Evolutionary conservation across 2,113 vertebrate genomes (phyloP), one percentile per base, ranked within the genome.

Genomic region (Bubo bubo): DNA sequence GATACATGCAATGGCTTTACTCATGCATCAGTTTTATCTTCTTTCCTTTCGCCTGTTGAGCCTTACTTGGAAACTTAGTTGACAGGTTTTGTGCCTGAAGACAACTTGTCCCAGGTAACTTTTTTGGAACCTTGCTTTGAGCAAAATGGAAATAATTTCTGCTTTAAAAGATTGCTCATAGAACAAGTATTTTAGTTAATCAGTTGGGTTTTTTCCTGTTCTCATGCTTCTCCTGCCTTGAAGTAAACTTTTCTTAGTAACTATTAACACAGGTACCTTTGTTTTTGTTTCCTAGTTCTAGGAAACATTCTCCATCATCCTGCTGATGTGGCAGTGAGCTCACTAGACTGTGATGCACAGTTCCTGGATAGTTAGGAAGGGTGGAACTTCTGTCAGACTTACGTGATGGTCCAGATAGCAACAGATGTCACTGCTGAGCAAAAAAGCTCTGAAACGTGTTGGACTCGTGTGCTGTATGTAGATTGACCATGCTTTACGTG

Each of bases 301-400:
- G 96, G 96, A 95, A 95, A 86, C 55, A 10, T 94, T 90, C 45
- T 74, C 76, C 84, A 34, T 90, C 37, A 37, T 50, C 49, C 58
- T 59, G 66, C 67, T 92, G 89, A 93, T 84, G 96, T 88, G 83
- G 74, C 79, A 81, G 93, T 95, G 80, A 97, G 64, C 23, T 89
- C 91, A 91, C 45, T 7, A 11, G 82, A 19, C 88, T 34, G 14
- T 86, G 90, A 92, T 92, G 89, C 81, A 35, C 80, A 74, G 95
- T 98, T 97, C 95, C 95, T 86, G 63, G 72, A 94, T 88, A 84
- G 93, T 43, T 94, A 90, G 88, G 62, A 70, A 87, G 91, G 81
- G 88, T 72, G 86, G 92, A 86, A 94, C 95, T 93, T 53, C 16
- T 88, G 34, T 76, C 88, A 89, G 67, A 28, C 87, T 71, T 76